Base-by-base conservation (phyloP, 2,797 vertebrate species). In the Echiichthys vipera region DNA sequence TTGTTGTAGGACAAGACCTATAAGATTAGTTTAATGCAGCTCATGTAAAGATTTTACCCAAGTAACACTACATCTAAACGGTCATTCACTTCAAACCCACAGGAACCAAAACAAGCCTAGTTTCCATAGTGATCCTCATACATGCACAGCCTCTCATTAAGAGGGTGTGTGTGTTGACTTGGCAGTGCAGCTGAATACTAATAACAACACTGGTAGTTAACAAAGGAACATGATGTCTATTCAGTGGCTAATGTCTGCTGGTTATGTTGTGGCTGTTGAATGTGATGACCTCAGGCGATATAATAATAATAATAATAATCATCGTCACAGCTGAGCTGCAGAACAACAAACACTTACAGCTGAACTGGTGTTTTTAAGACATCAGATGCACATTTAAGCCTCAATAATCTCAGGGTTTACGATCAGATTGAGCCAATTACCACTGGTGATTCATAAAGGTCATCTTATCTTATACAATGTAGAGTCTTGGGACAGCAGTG, bases 101-200 rank as follows among this genome's bases (percentile, higher is more conserved):
- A 34, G 24, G 39, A 49, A 14, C 17, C 0, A 45, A 62, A 32
- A 50, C 59, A 46, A 11, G 46, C 42, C 39, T 1, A 10, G 68
- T 72, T 78, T 76, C 74, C 34, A 71, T 77, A 53, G 64, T 2
- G 5, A 70, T 14, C 15, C 24, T 40, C 9, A 10, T 4, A 15
- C 24, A 54, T 3, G 0, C 58, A 34, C 30, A 40, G 29, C 25
- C 51, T 43, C 20, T 69, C n/a, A 43, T 47, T 29, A 24, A 37
- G 32, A 14, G 37, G 5, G 17, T 24, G 14, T 46, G 47, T 74
- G 59, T 70, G 36, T 51, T 27, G 22, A 68, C 42, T 56, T 34
- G 30, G 29, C 10, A n/a, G 27, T 37, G 36, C 63, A 37, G 12
- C 64, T 9, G 32, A 40, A 65, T 47, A n/a, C n/a, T n/a, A 6